These are phyloP conservation scores for Parasteatoda tepidariorum DNA, from an alignment of 1,140 invertebrate species.

Conservation along the genomic window DNA sequence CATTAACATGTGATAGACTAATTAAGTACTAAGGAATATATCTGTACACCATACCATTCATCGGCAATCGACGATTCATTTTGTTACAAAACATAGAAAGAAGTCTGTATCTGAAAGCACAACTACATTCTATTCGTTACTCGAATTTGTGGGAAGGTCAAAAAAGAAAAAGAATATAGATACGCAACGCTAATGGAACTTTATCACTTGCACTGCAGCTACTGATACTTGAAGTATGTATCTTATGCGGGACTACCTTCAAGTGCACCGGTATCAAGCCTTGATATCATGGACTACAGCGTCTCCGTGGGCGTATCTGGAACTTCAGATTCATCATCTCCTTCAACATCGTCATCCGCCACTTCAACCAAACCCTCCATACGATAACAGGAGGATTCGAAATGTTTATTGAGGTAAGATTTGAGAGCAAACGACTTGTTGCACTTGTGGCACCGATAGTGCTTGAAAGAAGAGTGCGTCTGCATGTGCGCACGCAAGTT, in stretches of 20 bases:
- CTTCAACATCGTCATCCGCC: neutral
- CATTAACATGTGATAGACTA: too few relatives aligned
- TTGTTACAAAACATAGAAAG: too few relatives aligned
- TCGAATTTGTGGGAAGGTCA: too few relatives aligned
- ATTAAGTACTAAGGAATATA: too few relatives aligned
- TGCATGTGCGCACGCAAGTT: slow-evolving; percentile 98
- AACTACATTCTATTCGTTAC: too few relatives aligned
- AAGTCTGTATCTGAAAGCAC: too few relatives aligned
- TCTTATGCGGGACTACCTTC: neutral
- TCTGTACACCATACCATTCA: too few relatives aligned
- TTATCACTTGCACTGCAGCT: too few relatives aligned
- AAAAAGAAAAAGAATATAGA: too few relatives aligned
- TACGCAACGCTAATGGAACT: too few relatives aligned
- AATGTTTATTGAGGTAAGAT: slow-evolving; percentile 98
- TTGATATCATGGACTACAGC: neutral
- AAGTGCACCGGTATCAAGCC: neutral
- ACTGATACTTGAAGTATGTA: too few relatives aligned
- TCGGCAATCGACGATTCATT: too few relatives aligned
- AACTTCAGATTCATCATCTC: slow-evolving; percentile 1
- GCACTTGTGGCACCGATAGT: slow-evolving; percentile 92
- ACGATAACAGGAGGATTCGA: slow-evolving; percentile 94
- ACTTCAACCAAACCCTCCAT: slow-evolving; percentile 70
- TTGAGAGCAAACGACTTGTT: slow-evolving; percentile 98
- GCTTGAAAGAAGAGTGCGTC: slow-evolving; percentile 95
- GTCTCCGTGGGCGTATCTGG: neutral